phyloP scores from a whole-genome alignment of 2,888 invertebrate genomes.

The Apotomis betuletana region DNA sequence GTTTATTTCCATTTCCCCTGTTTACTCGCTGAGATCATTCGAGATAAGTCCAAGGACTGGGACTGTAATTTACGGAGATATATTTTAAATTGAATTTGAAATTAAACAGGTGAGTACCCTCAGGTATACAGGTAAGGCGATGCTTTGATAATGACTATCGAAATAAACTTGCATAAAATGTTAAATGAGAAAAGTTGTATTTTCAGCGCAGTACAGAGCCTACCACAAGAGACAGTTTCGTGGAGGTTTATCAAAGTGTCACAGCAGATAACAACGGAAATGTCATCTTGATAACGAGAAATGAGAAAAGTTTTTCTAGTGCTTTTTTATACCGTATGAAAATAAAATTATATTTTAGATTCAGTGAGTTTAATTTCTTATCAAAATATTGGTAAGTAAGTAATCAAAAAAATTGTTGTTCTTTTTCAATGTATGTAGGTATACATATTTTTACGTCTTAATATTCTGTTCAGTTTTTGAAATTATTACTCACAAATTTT shows the following conservation, averaged over 20 bases:
- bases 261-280: constrained; percentile 59
- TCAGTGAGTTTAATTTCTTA: not conserved
- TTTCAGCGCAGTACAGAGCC: constrained; percentile 43
- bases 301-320: constrained; percentile 61
- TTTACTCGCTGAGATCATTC: constrained; percentile 52
- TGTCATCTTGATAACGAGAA: constrained; percentile 61
- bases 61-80: constrained; percentile 45
- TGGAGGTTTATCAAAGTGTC: constrained; percentile 62
- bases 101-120: constrained; percentile 37
- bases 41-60: constrained; percentile 52
- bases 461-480: too few relatives aligned
- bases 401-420: not conserved
- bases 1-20: constrained; percentile 53
- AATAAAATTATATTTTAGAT: not conserved
- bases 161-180: constrained; percentile 39
- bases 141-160: constrained; percentile 34
- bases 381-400: not conserved
- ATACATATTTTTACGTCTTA: too few relatives aligned
- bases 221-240: constrained; percentile 47
- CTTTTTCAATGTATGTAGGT: too few relatives aligned
- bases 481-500: too few relatives aligned
- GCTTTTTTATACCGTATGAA: constrained; percentile 46
- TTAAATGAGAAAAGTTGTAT: constrained; percentile 46
- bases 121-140: constrained; percentile 12
- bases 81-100: constrained; percentile 41